phyloP scores from a whole-genome alignment of 2,797 vertebrate genomes.

The Esox masquinongy region DNA sequence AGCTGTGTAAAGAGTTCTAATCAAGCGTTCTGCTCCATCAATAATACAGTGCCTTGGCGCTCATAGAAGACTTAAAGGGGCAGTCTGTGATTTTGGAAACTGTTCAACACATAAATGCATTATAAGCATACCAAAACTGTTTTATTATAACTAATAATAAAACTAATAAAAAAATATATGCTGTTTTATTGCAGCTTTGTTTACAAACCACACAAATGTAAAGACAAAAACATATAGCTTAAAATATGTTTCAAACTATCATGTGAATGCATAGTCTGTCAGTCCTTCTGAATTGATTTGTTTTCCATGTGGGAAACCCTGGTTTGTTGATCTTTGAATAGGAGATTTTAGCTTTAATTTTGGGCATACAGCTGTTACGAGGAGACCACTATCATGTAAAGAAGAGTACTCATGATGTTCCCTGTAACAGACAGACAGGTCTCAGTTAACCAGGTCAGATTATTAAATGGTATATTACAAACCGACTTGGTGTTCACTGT shows the following conservation, averaged over 20 bases:
- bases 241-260: neutral
- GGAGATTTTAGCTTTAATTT: conserved; percentile 47
- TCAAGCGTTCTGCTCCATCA: conserved; percentile 77
- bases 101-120: neutral
- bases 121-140: neutral
- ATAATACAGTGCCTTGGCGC: conserved; percentile 75
- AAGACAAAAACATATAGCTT: neutral
- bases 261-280: neutral
- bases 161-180: too few relatives aligned
- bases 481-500: conserved; percentile 55
- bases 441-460: too few relatives aligned
- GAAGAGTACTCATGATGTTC: conserved; percentile 61
- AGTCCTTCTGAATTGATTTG: neutral
- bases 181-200: neutral
- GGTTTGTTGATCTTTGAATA: neutral
- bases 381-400: conserved; percentile 69
- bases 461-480: too few relatives aligned
- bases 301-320: neutral
- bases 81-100: neutral
- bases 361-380: conserved; percentile 70
- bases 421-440: conserved; percentile 24
- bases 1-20: conserved; percentile 75
- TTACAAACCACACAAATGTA: neutral
- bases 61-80: conserved; percentile 58
- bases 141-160: neutral